Base-by-base conservation (phyloP, 2,113 vertebrate species). In the Amazona vittata region DNA sequence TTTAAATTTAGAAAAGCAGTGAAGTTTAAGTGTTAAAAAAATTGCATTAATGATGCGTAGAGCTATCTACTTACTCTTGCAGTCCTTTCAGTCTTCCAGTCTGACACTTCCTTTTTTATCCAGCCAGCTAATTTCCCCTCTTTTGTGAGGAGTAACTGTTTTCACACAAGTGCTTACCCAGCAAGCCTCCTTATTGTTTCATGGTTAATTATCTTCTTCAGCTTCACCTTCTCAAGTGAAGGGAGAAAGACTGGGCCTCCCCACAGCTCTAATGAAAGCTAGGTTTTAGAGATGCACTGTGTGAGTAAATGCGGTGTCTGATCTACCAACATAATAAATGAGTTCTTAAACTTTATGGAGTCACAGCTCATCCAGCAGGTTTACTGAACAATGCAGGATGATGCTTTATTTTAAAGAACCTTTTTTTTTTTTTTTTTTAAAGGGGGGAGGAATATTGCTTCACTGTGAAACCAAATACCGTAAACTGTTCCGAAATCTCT, bases 111-210 rank as follows among this genome's bases (percentile, higher is more conserved):
- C 97, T 98, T 98, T 98, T 96, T 98, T 96, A 98, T 95, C 97
- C 97, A 98, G 97, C 98, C 97, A 98, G 97, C 98, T 98, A 98
- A 98, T 98, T 98, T 98, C 98, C 98, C 97, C 94, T 98, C 97
- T 97, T 98, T 98, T 98, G 98, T 98, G 97, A 98, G 92, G 94
- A 98, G 98, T 97, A 98, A 98, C 98, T 98, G 98, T 98, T 98
- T 98, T 98, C 98, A 98, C 98, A 98, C 97, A 97, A 93, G 94
- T 97, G 98, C 98, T 98, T 98, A 97, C 98, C 98, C 98, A 98
- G 98, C 98, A 98, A 98, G 98, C 96, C 96, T 98, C 94, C 96
- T 97, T 92, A 98, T 98, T 98, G 98, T 98, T 98, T 98, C 98
- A 97, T 96, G 98, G 97, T 97, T 98, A 98, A 98, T 98, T 98